Base-by-base conservation (phyloP, 2,113 vertebrate genomes). In the Thalassarche chlororhynchos region DNA sequence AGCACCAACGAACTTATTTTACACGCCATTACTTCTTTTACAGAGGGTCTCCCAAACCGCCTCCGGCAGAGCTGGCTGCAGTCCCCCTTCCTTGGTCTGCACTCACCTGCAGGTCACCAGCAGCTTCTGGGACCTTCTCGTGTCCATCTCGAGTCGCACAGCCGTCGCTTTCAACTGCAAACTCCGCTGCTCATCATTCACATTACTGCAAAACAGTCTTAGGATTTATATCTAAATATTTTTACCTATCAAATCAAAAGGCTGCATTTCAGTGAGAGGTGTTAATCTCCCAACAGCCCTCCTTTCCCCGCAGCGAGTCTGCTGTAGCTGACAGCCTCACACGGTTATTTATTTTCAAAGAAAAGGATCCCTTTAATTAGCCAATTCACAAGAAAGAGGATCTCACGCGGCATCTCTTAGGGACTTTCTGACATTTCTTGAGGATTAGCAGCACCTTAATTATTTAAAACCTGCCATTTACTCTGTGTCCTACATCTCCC, bases 381-480 rank as follows among this genome's bases (percentile, higher is more conserved):
- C 71, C 55, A 5, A 21, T 47, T 47, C 55, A 23, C 57, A 36
- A 29, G 46, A 28, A 69, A 61, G 61, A 58, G 51, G 60, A 49
- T 31, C 61, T 65, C 83, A 71, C 4, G 29, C 1, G 36, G 87
- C 29, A 58, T 55, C 89, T 69, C 71, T 77, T 44, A 55, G 76
- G 91, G 81, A 44, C 28, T 64, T 85, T 38, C 68, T 96, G 85
- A 82, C 91, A 84, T 95, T 95, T 95, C 85, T 84, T 8, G 62
- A 64, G 83, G 89, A 95, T 89, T 84, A 95, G 65, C 81, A 66
- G 38, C 62, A 25, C 86, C 80, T 96, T 83, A 96, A 95, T 95
- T 95, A 93, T 91, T 91, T 42, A 96, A 89, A 84, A 25, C 16
- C 71, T 70, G 90, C 90, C 89, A 65, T 93, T 95, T 83, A 34